Evolutionary conservation across 2,888 invertebrate genomes (phyloP).

Genomic region (Ptilodon capucinus): DNA sequence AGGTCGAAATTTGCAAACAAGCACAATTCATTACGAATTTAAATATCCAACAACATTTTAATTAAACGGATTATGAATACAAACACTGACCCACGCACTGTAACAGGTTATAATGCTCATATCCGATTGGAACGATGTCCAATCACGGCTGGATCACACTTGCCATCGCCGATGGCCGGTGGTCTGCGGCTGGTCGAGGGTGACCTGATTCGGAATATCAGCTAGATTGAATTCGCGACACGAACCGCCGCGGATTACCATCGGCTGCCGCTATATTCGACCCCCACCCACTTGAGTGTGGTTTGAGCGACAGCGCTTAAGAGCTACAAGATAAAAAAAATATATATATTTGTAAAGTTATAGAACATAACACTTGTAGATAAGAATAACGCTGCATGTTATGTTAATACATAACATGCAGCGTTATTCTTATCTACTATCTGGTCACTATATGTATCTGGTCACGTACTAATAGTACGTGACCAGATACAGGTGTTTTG

Average conservation of each 20-base stretch:
- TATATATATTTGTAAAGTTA: no score
- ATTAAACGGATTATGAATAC: background rate
- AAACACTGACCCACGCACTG: background rate
- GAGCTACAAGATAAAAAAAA: background rate
- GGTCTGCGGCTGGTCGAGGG: conserved; percentile 1
- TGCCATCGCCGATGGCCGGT: background rate
- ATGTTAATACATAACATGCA: no score
- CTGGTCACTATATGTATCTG: no score
- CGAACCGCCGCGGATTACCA: conserved; percentile 24
- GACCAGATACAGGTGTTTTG: no score
- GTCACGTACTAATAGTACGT: no score
- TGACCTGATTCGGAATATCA: conserved; percentile 14
- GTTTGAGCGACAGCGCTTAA: conserved; percentile 2
- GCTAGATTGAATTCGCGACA: conserved; percentile 31
- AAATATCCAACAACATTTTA: background rate
- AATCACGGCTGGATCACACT: background rate
- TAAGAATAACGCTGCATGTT: no score
- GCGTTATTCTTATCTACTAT: no score
- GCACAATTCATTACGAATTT: background rate
- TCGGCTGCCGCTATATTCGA: conserved; percentile 30
- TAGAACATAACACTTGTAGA: no score
- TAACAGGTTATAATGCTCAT: no score
- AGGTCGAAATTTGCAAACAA: background rate
- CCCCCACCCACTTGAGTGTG: conserved; percentile 4
- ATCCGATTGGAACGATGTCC: background rate